These are phyloP conservation scores for Lepidurus arcticus DNA, from an alignment of 1,140 invertebrate species.

Conservation along the genomic window DNA sequence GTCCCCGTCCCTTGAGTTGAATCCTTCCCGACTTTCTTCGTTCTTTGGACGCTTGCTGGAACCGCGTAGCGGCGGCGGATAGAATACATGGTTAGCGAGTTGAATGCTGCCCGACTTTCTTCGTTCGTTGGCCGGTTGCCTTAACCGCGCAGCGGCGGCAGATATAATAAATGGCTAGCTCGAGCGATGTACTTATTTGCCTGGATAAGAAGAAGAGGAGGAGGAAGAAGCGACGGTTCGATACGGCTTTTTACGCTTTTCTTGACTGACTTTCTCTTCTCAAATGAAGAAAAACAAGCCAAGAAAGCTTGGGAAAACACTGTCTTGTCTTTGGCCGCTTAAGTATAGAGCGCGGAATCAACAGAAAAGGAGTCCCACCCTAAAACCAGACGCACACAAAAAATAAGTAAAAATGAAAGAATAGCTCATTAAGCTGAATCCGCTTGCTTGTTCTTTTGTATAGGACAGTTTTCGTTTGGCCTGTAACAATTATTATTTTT, in stretches of 20 bases:
- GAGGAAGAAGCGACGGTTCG: background rate
- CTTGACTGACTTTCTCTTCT: background rate
- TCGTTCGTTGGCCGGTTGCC: too few relatives aligned
- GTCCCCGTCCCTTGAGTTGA: too few relatives aligned
- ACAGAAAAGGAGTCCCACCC: too few relatives aligned
- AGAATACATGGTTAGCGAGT: too few relatives aligned
- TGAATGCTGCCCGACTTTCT: too few relatives aligned
- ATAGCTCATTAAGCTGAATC: too few relatives aligned
- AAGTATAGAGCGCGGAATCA: too few relatives aligned
- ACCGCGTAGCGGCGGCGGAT: too few relatives aligned
- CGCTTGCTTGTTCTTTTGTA: background rate
- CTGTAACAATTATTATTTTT: background rate
- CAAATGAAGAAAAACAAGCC: background rate
- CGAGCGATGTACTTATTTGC: background rate
- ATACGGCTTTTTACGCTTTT: constrained; percentile 4
- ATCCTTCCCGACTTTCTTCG: too few relatives aligned
- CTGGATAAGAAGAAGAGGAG: constrained; percentile 1
- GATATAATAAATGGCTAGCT: constrained; percentile 10
- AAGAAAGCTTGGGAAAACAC: background rate
- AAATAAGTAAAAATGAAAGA: too few relatives aligned
- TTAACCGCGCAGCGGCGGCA: background rate
- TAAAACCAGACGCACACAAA: too few relatives aligned
- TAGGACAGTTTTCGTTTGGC: background rate
- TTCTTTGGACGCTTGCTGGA: too few relatives aligned
- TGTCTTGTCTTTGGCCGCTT: background rate